Conservation (phyloP, 1,140 invertebrate genomes). For the Thaumatotibia leucotreta region DNA sequence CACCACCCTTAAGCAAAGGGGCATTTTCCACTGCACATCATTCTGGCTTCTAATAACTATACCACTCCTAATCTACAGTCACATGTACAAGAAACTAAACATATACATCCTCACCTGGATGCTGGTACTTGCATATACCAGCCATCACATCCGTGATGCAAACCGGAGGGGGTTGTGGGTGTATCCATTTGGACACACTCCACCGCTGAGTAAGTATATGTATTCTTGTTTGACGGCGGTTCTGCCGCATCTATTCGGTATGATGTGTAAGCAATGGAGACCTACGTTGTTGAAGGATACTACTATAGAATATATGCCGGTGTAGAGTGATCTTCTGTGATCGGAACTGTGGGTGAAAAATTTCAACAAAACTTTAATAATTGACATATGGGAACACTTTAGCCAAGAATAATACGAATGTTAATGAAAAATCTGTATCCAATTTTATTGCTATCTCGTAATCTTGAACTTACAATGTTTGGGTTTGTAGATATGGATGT, state of each 20-base stretch:
- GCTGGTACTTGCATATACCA: conserved; percentile 44
- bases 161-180: conserved; percentile 54
- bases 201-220: conserved; percentile 37
- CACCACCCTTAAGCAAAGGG: conserved; percentile 43
- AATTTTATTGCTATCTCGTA: too few species aligned
- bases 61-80: conserved; percentile 35
- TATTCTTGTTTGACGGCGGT: conserved; percentile 36
- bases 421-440: too few species aligned
- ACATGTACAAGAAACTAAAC: conserved; percentile 42
- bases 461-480: too few species aligned
- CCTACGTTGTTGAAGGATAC: conserved; percentile 27
- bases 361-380: too few species aligned
- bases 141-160: conserved; percentile 55
- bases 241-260: conserved; percentile 36
- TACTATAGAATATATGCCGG: conserved; percentile 17
- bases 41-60: conserved; percentile 40
- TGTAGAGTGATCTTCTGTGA: background rate
- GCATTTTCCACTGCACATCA: conserved; percentile 55
- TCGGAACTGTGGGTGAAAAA: too few species aligned
- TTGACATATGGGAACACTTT: too few species aligned
- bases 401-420: too few species aligned
- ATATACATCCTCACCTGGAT: conserved; percentile 47
- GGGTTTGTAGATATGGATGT: too few species aligned
- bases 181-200: conserved; percentile 48
- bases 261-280: conserved; percentile 35